These are phyloP conservation scores for Halocynthia roretzi DNA, from an alignment of 23 tunicate genomes.

Conservation along the genomic window DNA sequence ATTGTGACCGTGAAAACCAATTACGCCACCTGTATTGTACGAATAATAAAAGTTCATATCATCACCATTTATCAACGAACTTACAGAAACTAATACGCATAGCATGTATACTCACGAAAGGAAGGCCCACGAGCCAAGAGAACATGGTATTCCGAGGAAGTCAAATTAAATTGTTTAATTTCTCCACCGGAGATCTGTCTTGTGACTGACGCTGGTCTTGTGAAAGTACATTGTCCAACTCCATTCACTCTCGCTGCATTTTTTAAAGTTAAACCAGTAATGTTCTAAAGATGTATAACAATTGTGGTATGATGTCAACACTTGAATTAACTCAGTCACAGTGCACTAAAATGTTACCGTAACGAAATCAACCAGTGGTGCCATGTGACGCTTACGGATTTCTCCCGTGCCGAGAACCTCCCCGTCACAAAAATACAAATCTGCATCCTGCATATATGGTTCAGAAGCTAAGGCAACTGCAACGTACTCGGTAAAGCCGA, in stretches of 20 bases:
- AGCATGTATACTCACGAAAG: too few species aligned
- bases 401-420: constrained; percentile 30
- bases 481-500: constrained; percentile 45
- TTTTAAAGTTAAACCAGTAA: too few species aligned
- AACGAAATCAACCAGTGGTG: too few species aligned
- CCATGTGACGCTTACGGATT: constrained; percentile 7
- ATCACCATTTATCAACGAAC: too few species aligned
- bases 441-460: constrained; percentile 41
- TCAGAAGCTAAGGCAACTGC: constrained; percentile 48
- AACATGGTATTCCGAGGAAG: constrained; percentile 15
- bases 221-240: constrained; percentile 46
- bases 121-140: constrained; percentile 22
- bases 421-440: constrained; percentile 70
- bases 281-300: too few species aligned
- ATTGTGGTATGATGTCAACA: too few species aligned
- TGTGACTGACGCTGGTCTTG: constrained; percentile 23
- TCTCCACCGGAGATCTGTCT: constrained; percentile 12
- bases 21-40: too few species aligned
- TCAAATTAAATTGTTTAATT: constrained; percentile 8
- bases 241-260: constrained; percentile 17
- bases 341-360: too few species aligned
- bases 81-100: too few species aligned
- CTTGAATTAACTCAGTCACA: too few species aligned
- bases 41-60: too few species aligned
- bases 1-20: too few species aligned